Evolutionary conservation across 2,888 invertebrate species (phyloP), one percentile per base, ranked within the genome.

Genomic region (Philereme transversata): DNA sequence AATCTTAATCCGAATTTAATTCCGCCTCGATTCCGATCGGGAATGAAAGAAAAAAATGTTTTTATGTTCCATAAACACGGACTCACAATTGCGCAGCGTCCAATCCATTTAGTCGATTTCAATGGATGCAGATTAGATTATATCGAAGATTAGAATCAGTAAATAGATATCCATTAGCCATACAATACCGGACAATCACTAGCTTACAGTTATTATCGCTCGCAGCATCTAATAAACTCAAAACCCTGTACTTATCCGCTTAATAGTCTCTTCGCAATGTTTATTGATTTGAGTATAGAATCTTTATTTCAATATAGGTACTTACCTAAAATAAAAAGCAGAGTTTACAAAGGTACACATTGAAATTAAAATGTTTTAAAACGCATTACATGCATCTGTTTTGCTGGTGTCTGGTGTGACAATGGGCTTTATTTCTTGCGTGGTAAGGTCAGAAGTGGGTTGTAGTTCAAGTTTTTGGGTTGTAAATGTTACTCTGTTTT

Each of bases 321-420:
- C n/a, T n/a, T n/a, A 76, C 75, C 72, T 73, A 73, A 77, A 81
- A 78, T 79, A 78, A 80, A 77, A 80, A 76, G 77, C 78, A 76
- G 78, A 78, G 78, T 81, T 81, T 76, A 84, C 74, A 84, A 87
- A 84, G 79, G 84, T 85, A 83, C 84, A 84, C 82, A 86, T 87
- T 82, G 80, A 83, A 87, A 88, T 88, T 86, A 88, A 88, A 87
- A 88, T 86, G 85, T 88, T 87, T 81, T 78, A 81, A 81, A 79
- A 78, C 71, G 67, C 72, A 75, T 72, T 69, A 65, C 72, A 58
- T 60, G 62, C 56, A 68, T 69, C 55, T 44, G 33, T 66, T 65
- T 49, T 72, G 61, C 67, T 34, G 46, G 36, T 54, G 47, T 50
- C 57, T 67, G 53, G 44, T 57, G 44, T 45, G 8, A 40, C 53